Percentiles rank a stretch among this genome's conserved stretches.
phyloP scores from a whole-genome alignment of 1,140 invertebrate species.

The Panulirus ornatus region DNA sequence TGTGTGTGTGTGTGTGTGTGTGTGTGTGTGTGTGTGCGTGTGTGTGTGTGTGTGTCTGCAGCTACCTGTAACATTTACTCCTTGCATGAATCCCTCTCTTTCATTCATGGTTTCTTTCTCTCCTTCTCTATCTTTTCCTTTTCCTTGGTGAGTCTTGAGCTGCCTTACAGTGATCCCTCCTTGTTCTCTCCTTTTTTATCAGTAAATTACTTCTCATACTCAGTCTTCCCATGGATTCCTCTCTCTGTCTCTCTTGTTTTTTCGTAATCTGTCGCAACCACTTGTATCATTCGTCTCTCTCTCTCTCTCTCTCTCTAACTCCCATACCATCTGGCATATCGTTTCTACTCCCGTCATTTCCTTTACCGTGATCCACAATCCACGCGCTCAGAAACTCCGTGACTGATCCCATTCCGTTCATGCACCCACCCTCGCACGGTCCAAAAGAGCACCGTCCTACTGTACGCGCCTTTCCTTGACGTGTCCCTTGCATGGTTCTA shows the following conservation, averaged over 20 bases:
- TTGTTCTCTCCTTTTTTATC: no score
- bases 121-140: no score
- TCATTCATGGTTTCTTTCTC: no score
- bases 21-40: not conserved
- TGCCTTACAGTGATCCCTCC: no score
- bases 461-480: no score
- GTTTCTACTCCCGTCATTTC: not conserved
- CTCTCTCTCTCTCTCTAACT: not conserved
- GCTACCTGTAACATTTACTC: not conserved
- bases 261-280: no score
- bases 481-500: no score
- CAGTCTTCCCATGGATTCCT: not conserved
- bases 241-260: slow-evolving; percentile 2
- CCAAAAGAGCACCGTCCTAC: not conserved
- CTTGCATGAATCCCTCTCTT: no score
- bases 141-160: no score
- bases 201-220: not conserved
- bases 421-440: not conserved
- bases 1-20: not conserved
- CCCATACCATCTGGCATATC: not conserved
- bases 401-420: not conserved
- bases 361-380: not conserved
- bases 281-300: slow-evolving; percentile 2
- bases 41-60: not conserved
- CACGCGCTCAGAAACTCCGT: not conserved